Evolutionary conservation across 2,113 vertebrate species (phyloP).

Genomic region (rabbit (Oryctolagus cuniculus)): mOryCun1.1 NC_091447.1:19793001-19793500

Average conservation of each 20-base stretch:
- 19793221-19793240: background rate
- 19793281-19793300: background rate
- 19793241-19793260: background rate
- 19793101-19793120: background rate
- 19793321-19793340: background rate
- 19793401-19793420: background rate
- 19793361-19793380: background rate
- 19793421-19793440: background rate
- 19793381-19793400: background rate
- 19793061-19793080: background rate
- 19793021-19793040: background rate
- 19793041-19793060: background rate
- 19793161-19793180: background rate
- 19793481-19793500: background rate
- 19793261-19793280: background rate
- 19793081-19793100: background rate
- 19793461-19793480: constrained; percentile 47
- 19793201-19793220: background rate
- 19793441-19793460: constrained; percentile 21
- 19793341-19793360: background rate
- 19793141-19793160: background rate
- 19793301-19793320: background rate
- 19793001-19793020: background rate
- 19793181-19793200: background rate
- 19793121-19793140: background rate